Evolutionary conservation across 1,140 invertebrate genomes (phyloP).

Genomic region (Lasioglossum baleicum): DNA sequence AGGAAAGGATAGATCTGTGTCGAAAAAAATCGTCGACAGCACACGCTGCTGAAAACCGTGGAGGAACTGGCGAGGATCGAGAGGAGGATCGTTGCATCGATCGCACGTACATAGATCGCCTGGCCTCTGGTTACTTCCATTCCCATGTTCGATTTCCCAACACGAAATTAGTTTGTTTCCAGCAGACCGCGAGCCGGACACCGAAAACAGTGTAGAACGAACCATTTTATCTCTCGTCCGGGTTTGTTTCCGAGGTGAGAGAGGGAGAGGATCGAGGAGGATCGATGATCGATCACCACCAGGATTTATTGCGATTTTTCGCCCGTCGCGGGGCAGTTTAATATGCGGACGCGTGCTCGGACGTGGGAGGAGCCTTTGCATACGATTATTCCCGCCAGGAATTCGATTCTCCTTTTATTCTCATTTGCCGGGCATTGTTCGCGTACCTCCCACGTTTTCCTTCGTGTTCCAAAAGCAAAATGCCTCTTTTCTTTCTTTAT

Average conservation of each 20-base stretch:
- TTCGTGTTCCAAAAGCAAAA: too few species aligned
- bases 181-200: not conserved
- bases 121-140: not conserved
- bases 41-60: too few species aligned
- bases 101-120: not conserved
- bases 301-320: conserved; percentile 31
- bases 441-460: not conserved
- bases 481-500: too few species aligned
- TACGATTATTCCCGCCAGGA: conserved; percentile 48
- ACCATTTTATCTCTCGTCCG: not conserved
- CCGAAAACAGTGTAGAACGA: not conserved
- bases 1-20: too few species aligned
- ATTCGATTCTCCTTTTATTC: conserved; percentile 54
- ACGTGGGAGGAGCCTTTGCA: conserved; percentile 25
- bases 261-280: not conserved
- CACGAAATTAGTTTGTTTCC: conserved; percentile 5
- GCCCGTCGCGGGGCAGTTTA: conserved; percentile 10
- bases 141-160: not conserved
- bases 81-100: too few species aligned
- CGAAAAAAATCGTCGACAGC: too few species aligned
- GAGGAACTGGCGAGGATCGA: too few species aligned
- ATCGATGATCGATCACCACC: not conserved
- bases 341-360: conserved; percentile 20
- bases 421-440: conserved; percentile 65
- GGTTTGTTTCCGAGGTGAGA: too few species aligned